Percentiles rank a stretch among this genome's conserved stretches.
Evolutionary conservation across 2,797 vertebrate species (phyloP).

Genomic region (Acanthurus lineatus): DNA sequence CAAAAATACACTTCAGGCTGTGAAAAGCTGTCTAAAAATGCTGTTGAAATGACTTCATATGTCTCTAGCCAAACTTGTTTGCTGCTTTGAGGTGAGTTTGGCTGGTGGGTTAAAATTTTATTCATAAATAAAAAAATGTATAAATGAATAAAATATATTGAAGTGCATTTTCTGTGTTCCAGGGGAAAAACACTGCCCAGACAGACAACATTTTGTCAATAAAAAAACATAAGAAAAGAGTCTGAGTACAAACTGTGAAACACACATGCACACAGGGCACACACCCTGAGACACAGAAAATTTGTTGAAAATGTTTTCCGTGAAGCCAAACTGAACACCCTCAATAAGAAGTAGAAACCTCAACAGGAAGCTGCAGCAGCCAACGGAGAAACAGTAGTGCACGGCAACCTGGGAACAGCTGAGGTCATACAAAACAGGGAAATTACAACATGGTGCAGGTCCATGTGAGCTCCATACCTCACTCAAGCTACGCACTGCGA

Average conservation of each 20-base stretch:
- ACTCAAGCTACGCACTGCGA: neutral
- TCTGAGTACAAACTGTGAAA: neutral
- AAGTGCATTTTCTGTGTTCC: neutral
- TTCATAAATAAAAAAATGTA: neutral
- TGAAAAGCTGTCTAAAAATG: neutral
- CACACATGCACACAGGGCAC: too few species aligned
- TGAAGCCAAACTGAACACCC: slow-evolving; percentile 32
- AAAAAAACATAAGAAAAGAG: neutral
- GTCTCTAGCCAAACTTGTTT: slow-evolving; percentile 7
- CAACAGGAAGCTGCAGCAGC: slow-evolving; percentile 32
- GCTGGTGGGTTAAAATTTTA: neutral
- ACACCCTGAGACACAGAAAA: slow-evolving; percentile 3
- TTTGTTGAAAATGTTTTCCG: slow-evolving; percentile 15
- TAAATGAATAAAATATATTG: neutral
- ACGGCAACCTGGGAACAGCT: slow-evolving; percentile 27
- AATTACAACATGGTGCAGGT: slow-evolving; percentile 14
- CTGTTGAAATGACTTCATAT: slow-evolving; percentile 18
- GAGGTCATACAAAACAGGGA: slow-evolving; percentile 40
- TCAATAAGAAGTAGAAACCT: slow-evolving; percentile 28
- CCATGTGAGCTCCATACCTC: neutral
- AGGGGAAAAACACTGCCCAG: neutral
- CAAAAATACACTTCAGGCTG: neutral
- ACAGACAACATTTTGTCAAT: slow-evolving; percentile 1
- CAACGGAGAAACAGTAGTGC: slow-evolving; percentile 37
- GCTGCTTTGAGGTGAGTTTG: neutral